phyloP scores from a whole-genome alignment of 1,140 invertebrate species.

The Diorhabda carinulata region DNA sequence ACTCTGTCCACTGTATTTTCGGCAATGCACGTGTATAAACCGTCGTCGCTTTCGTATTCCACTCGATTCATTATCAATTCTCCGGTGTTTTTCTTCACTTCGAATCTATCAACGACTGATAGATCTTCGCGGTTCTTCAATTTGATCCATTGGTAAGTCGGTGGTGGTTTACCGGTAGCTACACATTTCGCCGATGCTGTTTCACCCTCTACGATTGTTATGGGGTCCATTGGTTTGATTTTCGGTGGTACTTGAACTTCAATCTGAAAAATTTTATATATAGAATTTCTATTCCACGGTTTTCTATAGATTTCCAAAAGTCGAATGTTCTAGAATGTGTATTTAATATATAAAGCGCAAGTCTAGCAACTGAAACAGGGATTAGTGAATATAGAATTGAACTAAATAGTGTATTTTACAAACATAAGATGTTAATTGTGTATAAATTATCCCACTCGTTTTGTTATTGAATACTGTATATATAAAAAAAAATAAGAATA shows the following conservation, averaged over 20 bases:
- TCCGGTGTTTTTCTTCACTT: constrained; percentile 65
- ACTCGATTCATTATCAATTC: constrained; percentile 72
- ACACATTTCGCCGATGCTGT: constrained; percentile 68
- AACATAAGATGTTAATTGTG: no score
- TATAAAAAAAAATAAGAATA: background rate
- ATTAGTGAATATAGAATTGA: no score
- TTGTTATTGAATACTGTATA: background rate
- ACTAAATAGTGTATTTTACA: no score
- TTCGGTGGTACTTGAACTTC: constrained; percentile 75
- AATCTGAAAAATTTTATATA: constrained; percentile 31
- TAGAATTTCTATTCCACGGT: no score
- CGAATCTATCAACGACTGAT: constrained; percentile 65
- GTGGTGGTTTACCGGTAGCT: constrained; percentile 77
- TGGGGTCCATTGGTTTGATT: constrained; percentile 57
- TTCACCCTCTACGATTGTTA: constrained; percentile 75
- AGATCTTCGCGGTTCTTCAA: constrained; percentile 62
- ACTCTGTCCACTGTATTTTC: constrained; percentile 73
- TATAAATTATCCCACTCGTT: background rate
- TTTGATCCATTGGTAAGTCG: constrained; percentile 77
- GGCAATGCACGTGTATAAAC: constrained; percentile 78
- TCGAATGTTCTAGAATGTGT: no score
- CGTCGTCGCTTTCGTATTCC: constrained; percentile 66
- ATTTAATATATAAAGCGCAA: no score
- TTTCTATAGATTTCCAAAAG: no score
- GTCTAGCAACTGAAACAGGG: no score